Percentiles rank a stretch among this genome's conserved stretches.
Conservation (phyloP, 2,888 invertebrate genomes). For the Erebia ligea region DNA sequence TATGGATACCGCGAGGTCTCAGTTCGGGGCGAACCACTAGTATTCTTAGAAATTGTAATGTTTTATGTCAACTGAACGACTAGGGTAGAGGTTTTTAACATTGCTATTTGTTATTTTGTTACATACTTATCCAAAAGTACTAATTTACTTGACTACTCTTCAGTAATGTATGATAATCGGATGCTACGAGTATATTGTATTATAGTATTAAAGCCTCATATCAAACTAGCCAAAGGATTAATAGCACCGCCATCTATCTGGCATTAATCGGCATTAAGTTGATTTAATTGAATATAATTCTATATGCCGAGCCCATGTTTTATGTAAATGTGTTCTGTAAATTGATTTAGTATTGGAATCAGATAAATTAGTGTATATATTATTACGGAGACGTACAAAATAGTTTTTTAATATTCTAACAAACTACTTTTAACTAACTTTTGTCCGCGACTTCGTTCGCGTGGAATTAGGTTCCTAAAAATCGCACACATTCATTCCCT, state of each 20-base stretch:
- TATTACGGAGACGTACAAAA: too few relatives aligned
- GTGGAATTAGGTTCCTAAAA: too few relatives aligned
- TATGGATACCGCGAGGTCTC: too few relatives aligned
- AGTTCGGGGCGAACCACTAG: too few relatives aligned
- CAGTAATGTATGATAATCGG: conserved; percentile 4
- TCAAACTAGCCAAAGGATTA: background rate
- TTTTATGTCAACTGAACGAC: too few relatives aligned
- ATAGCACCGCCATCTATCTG: conserved; percentile 36
- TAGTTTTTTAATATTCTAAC: too few relatives aligned
- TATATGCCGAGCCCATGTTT: conserved; percentile 34
- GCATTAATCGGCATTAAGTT: conserved; percentile 59
- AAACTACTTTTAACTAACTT: too few relatives aligned
- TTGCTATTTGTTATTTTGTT: too few relatives aligned
- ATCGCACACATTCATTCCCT: too few relatives aligned
- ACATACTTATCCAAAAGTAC: background rate
- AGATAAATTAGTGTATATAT: conserved; percentile 25
- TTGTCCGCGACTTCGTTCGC: too few relatives aligned
- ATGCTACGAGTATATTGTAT: background rate
- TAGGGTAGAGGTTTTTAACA: too few relatives aligned
- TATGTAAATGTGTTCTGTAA: conserved; percentile 38
- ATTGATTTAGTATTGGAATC: conserved; percentile 32
- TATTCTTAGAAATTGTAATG: too few relatives aligned
- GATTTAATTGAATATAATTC: conserved; percentile 43
- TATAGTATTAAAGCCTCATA: background rate
- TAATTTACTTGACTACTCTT: background rate